Conservation (phyloP, 2,113 vertebrate genomes). For the Sander lucioperca region DNA sequence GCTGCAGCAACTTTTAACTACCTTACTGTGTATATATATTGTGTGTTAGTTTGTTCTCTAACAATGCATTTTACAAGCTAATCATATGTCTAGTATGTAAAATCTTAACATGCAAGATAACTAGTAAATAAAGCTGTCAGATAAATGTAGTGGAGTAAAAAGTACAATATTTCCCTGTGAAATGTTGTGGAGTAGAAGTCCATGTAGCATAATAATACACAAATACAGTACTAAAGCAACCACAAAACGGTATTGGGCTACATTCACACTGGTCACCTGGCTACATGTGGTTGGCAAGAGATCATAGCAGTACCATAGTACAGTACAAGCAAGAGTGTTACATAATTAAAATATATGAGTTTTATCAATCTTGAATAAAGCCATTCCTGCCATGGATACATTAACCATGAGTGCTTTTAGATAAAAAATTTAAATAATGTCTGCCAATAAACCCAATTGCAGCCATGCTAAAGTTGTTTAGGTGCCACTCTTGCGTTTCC, state of each 20-base stretch:
- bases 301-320: not conserved
- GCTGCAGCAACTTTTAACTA: not conserved
- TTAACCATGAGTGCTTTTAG: not conserved
- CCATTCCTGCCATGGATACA: not conserved
- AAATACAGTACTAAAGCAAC: not conserved
- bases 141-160: not conserved
- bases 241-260: not conserved
- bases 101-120: not conserved
- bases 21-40: not conserved
- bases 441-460: not conserved
- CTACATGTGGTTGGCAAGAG: not conserved
- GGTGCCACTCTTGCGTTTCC: not conserved
- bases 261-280: not conserved
- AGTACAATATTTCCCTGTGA: not conserved
- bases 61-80: not conserved
- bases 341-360: not conserved
- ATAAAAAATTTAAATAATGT: not conserved
- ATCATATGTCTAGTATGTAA: not conserved
- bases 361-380: conserved; percentile 3
- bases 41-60: not conserved
- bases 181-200: not conserved
- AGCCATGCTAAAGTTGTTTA: not conserved
- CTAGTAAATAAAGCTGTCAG: not conserved
- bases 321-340: not conserved
- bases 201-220: not conserved